These are phyloP conservation scores for Centrocercus urophasianus DNA, from an alignment of 2,113 vertebrate species.

Conservation along the genomic window DNA sequence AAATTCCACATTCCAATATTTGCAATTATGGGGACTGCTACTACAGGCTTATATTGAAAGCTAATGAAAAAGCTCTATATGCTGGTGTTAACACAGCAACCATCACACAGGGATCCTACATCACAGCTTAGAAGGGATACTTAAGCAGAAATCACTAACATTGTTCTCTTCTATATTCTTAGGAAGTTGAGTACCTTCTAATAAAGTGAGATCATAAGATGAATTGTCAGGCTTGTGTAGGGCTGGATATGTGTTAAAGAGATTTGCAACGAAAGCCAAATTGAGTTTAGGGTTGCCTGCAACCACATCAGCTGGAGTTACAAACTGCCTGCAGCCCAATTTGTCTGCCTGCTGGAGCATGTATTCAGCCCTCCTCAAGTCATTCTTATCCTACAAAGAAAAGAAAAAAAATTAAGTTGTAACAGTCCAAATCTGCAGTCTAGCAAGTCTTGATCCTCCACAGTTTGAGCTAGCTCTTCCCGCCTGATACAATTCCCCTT, in stretches of 20 bases:
- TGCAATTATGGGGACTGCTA: background rate
- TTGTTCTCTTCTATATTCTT: background rate
- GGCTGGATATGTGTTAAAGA: slow-evolving; percentile 91
- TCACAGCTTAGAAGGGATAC: background rate
- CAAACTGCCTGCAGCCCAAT: slow-evolving; percentile 95
- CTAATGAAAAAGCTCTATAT: background rate
- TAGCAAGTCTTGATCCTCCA: background rate
- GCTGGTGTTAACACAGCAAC: background rate
- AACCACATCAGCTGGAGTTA: slow-evolving; percentile 91
- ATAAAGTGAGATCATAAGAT: slow-evolving; percentile 80
- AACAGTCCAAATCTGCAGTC: background rate
- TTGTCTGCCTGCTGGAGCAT: slow-evolving; percentile 94
- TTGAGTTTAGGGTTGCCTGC: slow-evolving; percentile 96
- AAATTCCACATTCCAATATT: background rate
- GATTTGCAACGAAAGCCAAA: slow-evolving; percentile 94
- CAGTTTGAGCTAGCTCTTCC: background rate
- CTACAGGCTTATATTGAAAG: background rate
- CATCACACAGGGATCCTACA: background rate
- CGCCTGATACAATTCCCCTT: background rate
- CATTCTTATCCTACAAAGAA: slow-evolving; percentile 83
- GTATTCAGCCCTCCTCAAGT: slow-evolving; percentile 87
- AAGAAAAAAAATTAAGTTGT: slow-evolving; percentile 28
- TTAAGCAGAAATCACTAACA: background rate
- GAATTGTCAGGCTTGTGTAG: slow-evolving; percentile 78
- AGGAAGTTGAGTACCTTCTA: slow-evolving; percentile 84